Base-by-base conservation (phyloP, 1,140 invertebrate species). In the Penaeus chinensis region DNA sequence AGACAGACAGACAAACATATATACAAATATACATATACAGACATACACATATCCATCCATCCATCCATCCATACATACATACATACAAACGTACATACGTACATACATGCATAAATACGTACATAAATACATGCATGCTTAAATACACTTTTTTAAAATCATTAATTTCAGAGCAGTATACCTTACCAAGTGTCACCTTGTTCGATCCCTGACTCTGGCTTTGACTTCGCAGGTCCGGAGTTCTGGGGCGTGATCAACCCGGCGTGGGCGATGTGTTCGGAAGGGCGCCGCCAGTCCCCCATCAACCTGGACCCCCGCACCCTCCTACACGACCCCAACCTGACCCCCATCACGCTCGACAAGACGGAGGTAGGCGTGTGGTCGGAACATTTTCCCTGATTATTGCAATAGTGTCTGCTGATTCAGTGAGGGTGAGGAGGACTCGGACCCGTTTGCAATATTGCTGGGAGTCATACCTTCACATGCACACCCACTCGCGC, bases 201-300 rank as follows among this genome's bases (percentile, higher is more conserved):
- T 71, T 13, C 13, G 20, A 42, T 69, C 37, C 22, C 13, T 42
- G 22, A 66, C 32, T n/a, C 65, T 27, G 16, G 24, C n/a, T 47
- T 54, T 13, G 54, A 16, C 63, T 42, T 54, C 66, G 77, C 85
- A 81, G 85, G 78, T 37, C 84, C 84, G 4, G 84, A 82, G 79
- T 87, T 87, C 54, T 87, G 85, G 85, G 85, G 85, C 24, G 85
- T 87, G 16, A 87, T 87, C 79, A 87, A 87, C 85, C 85, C 85
- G 54, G 79, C 78, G 24, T 87, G 85, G 85, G 78, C 85, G 16
- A 87, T 81, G 85, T 87, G 85, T 71, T 82, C 78, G 16, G 78
- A 87, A 79, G 85, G 85, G 24, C 42, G 85, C 7, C 65, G 85
- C 7, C 85, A 87, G 79, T 81, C 78, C 42, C 85, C 85, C 47